Evolutionary conservation across 1,140 invertebrate species (phyloP), one percentile per base, ranked within the genome.

Genomic region (Procambarus virginalis): DNA sequence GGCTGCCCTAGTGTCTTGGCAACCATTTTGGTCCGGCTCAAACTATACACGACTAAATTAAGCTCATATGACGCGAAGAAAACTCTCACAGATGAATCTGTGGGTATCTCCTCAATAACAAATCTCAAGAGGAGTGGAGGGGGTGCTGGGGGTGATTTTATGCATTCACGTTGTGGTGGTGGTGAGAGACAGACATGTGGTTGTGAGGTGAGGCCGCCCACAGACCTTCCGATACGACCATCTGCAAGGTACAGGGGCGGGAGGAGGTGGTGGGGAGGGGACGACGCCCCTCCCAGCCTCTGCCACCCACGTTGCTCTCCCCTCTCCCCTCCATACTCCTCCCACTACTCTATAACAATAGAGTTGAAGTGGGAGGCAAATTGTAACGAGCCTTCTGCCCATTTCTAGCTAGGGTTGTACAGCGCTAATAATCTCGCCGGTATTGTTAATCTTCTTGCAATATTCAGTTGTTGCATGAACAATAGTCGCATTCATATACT

Each of bases 181-280:
- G 75, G 51, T 64, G 79, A 81, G 48, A 60, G 34, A 45, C 20
- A 46, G 73, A 49, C 14, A 3, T 55, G 84, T 58, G 70, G n/a
- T 34, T 20, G 84, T 86, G 84, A 86, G 77, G 49, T 86, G 73
- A 20, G 73, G 51, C 48, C 75, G 70, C 20, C 84, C 22, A 9
- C 34, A 55, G 84, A 86, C 48, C 76, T 58, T 58, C 73, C 51
- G 76, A 86, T 86, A 64, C 51, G 84, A 86, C 84, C 73, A 77
- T 78, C 84, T 86, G 84, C 75, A 49, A 10, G 70, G 49, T 73
- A 86, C 75, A 12, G 51, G 8, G 51, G 8, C 1, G 34, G 34
- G 34, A n/a, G n/a, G n/a, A n/a, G n/a, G n/a, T n/a, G n/a, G n/a
- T n/a, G n/a, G 34, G 34, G 34, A 12, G 51, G 8, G 51, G 8